phyloP scores from a whole-genome alignment of 2,797 vertebrate genomes.

The Podargus strigoides region DNA sequence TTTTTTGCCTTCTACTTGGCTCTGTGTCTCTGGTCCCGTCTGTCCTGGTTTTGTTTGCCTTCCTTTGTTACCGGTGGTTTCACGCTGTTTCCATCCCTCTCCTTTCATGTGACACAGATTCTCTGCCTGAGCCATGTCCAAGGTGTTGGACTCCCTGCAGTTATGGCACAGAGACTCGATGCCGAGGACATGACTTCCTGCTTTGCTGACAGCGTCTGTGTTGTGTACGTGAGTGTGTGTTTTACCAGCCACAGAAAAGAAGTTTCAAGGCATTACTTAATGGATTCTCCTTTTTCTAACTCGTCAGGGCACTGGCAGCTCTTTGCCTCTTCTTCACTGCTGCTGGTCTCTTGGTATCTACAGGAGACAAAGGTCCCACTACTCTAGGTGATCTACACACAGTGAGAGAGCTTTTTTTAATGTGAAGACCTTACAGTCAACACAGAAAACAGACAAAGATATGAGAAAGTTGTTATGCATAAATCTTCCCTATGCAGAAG shows the following conservation, averaged over 20 bases:
- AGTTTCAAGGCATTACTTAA: background rate
- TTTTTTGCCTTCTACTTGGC: conserved; percentile 22
- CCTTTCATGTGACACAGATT: conserved; percentile 24
- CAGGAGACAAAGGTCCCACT: background rate
- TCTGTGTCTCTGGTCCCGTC: conserved; percentile 6
- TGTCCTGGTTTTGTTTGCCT: conserved; percentile 39
- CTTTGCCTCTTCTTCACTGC: background rate
- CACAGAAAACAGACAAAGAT: background rate
- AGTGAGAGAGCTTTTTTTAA: background rate
- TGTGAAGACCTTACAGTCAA: background rate
- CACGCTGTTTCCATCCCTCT: conserved; percentile 28
- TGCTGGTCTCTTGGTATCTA: background rate
- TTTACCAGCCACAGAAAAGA: background rate
- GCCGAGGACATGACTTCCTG: background rate
- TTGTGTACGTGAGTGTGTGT: background rate
- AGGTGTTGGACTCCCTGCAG: conserved; percentile 47
- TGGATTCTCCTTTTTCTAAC: background rate
- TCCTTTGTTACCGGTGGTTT: conserved; percentile 24
- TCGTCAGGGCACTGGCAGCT: background rate
- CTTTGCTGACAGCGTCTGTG: background rate
- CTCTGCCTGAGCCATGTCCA: conserved; percentile 24
- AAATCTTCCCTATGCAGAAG: background rate
- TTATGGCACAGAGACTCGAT: background rate
- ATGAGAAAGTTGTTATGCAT: background rate
- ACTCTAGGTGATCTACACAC: background rate